Percentiles rank a stretch among this genome's conserved stretches.
Evolutionary conservation across 1,140 invertebrate genomes (phyloP).

Genomic region (Dendrolimus kikuchii): DNA sequence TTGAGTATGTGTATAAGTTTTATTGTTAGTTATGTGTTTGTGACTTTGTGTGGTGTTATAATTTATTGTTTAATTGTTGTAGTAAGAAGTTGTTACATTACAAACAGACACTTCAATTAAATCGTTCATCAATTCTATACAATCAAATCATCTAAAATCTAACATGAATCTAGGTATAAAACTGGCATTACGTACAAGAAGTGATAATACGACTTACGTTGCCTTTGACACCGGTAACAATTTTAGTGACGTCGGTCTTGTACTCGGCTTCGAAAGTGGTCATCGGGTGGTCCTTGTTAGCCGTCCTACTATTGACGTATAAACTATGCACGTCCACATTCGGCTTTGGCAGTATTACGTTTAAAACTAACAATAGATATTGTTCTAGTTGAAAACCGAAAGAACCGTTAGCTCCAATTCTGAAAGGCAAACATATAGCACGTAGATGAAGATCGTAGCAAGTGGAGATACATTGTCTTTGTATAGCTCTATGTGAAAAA

Average conservation of each 20-base stretch:
- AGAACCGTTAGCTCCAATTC: slow-evolving; percentile 74
- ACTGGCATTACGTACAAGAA: not conserved
- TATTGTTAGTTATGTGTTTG: too few species aligned
- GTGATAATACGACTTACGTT: slow-evolving; percentile 29
- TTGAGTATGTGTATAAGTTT: too few species aligned
- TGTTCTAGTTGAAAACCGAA: slow-evolving; percentile 61
- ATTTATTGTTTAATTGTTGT: too few species aligned
- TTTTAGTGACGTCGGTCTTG: slow-evolving; percentile 60
- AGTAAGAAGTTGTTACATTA: too few species aligned
- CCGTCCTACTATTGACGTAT: slow-evolving; percentile 62
- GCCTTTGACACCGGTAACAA: slow-evolving; percentile 40
- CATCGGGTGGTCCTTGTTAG: slow-evolving; percentile 36
- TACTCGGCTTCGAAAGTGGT: slow-evolving; percentile 67
- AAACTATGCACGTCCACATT: slow-evolving; percentile 76
- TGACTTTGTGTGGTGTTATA: too few species aligned
- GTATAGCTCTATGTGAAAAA: too few species aligned
- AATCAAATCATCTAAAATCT: too few species aligned
- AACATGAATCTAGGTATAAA: too few species aligned
- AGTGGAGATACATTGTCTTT: too few species aligned
- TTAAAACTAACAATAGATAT: slow-evolving; percentile 68
- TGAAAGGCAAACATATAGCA: slow-evolving; percentile 9
- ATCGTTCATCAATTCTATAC: too few species aligned
- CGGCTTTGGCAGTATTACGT: slow-evolving; percentile 75
- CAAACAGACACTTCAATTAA: too few species aligned
- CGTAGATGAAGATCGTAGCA: too few species aligned